Percentiles rank a stretch among this genome's conserved stretches.
Evolutionary conservation across 2,888 invertebrate species (phyloP).

Genomic region (Fissipunctia ypsillon): DNA sequence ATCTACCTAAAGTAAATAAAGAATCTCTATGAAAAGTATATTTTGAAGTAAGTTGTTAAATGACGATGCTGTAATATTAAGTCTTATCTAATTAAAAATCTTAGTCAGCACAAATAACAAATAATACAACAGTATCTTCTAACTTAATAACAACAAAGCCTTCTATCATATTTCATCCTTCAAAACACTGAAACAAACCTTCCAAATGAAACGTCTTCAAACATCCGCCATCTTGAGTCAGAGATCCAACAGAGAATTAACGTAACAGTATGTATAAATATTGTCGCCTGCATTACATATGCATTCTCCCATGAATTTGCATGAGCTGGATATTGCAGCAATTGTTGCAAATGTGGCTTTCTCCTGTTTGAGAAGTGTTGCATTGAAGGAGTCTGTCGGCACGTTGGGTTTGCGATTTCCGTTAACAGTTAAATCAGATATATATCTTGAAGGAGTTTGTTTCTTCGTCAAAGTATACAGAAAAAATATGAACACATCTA

Average conservation of each 20-base stretch:
- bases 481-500: background rate
- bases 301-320: constrained; percentile 67
- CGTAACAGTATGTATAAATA: constrained; percentile 63
- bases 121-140: background rate
- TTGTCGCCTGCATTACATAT: constrained; percentile 66
- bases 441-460: background rate
- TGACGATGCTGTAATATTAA: background rate
- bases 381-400: constrained; percentile 13
- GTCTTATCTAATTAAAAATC: background rate
- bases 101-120: background rate
- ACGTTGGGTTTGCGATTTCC: constrained; percentile 1
- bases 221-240: constrained; percentile 55
- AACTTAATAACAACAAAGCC: background rate
- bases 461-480: background rate
- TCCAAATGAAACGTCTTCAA: constrained; percentile 32
- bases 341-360: constrained; percentile 56
- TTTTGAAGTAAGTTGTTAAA: too few relatives aligned
- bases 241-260: constrained; percentile 60
- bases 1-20: background rate
- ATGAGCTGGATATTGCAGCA: constrained; percentile 61
- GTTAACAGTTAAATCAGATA: background rate
- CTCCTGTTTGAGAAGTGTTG: constrained; percentile 32
- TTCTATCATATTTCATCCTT: background rate
- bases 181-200: constrained; percentile 4
- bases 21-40: background rate